These are phyloP conservation scores for Physella acuta DNA, from an alignment of 1,140 invertebrate species.

Conservation along the genomic window DNA sequence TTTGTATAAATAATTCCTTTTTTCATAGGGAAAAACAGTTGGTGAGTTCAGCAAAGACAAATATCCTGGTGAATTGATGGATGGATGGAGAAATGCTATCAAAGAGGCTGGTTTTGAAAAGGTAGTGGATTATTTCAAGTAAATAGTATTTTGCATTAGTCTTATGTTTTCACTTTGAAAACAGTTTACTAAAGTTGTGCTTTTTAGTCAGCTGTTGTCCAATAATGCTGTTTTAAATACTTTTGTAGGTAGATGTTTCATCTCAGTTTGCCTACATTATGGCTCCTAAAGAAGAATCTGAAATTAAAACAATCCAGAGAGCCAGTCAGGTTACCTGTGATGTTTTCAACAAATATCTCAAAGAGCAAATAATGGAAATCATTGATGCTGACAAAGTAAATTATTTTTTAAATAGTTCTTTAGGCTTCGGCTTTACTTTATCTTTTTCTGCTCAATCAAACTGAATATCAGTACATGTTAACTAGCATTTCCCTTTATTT, in stretches of 20 bases:
- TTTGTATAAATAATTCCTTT: no score
- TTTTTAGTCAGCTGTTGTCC: no score
- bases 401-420: slow-evolving; percentile 1
- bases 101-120: slow-evolving; percentile 79
- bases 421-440: no score
- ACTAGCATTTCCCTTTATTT: no score
- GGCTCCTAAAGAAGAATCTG: slow-evolving; percentile 92
- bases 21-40: slow-evolving; percentile 73
- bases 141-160: no score
- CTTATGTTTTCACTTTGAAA: no score
- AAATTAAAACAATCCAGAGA: slow-evolving; percentile 90
- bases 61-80: slow-evolving; percentile 89
- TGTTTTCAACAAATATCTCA: slow-evolving; percentile 93
- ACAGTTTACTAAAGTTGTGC: no score
- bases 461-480: no score
- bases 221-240: no score
- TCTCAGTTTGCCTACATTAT: slow-evolving; percentile 82
- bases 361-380: slow-evolving; percentile 97
- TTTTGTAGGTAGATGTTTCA: slow-evolving; percentile 89
- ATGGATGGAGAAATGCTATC: slow-evolving; percentile 80
- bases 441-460: no score
- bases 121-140: no score
- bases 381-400: slow-evolving; percentile 89
- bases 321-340: slow-evolving; percentile 90
- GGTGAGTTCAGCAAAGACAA: slow-evolving; percentile 95